Conservation (phyloP, 2,888 invertebrate species). For the Cataglyphis cursor region DNA sequence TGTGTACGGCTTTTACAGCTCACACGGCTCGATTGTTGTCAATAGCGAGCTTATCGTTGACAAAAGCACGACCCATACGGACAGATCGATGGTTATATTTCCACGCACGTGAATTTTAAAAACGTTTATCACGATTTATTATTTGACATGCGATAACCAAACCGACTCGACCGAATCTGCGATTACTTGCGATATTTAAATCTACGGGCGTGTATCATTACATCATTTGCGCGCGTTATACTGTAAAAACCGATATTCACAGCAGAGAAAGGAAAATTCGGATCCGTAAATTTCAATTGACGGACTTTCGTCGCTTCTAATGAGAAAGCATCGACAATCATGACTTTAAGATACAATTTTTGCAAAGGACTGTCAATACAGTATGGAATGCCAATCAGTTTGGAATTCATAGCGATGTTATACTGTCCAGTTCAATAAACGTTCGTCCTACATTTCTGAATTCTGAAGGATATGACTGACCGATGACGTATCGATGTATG, state of each 20-base stretch:
- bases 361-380: neutral
- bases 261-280: constrained; percentile 28
- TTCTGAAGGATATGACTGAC: constrained; percentile 2
- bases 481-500: neutral
- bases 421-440: constrained; percentile 11
- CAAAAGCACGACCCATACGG: constrained; percentile 51
- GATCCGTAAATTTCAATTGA: constrained; percentile 33
- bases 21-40: constrained; percentile 54
- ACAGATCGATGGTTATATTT: constrained; percentile 57
- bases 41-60: constrained; percentile 54
- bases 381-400: constrained; percentile 25
- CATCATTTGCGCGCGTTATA: constrained; percentile 39
- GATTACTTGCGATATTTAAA: constrained; percentile 54
- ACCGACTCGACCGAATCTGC: constrained; percentile 17
- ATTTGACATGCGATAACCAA: constrained; percentile 46
- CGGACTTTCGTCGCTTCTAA: neutral
- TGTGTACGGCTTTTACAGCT: constrained; percentile 48
- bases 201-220: constrained; percentile 40
- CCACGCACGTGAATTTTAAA: constrained; percentile 53
- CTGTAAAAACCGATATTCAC: constrained; percentile 32
- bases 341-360: constrained; percentile 23
- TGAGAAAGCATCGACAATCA: constrained; percentile 1
- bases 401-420: constrained; percentile 22
- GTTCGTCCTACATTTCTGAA: constrained; percentile 16
- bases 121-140: constrained; percentile 53